These are phyloP conservation scores for Glareola pratincola DNA, from an alignment of 2,113 vertebrate genomes.

Conservation along the genomic window DNA sequence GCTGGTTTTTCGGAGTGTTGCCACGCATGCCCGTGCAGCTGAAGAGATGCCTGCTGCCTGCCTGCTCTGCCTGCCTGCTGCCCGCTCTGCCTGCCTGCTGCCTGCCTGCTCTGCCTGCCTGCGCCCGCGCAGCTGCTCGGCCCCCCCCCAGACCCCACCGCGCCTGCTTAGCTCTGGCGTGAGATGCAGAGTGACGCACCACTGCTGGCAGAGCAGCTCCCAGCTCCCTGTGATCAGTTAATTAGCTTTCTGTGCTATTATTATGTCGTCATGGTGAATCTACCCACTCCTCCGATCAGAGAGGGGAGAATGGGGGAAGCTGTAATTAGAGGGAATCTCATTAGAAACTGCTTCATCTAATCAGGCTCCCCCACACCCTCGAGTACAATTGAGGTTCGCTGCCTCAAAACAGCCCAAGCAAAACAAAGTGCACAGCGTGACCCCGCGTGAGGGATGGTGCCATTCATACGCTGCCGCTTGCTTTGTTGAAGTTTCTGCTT, in stretches of 20 bases:
- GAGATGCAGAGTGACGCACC: background rate
- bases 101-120: background rate
- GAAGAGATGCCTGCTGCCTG: background rate
- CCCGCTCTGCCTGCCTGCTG: background rate
- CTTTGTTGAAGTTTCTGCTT: background rate
- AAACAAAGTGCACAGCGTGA: background rate
- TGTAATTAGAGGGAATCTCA: slow-evolving; percentile 87
- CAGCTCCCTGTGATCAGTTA: slow-evolving; percentile 67
- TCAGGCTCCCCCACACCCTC: slow-evolving; percentile 71
- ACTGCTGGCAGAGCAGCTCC: slow-evolving; percentile 65
- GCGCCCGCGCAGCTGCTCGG: background rate
- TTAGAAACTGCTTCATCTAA: slow-evolving; percentile 81
- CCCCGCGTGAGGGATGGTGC: background rate
- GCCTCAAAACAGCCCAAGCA: slow-evolving; percentile 66
- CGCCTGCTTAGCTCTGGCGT: slow-evolving; percentile 9
- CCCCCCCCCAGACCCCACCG: background rate
- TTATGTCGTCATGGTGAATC: slow-evolving; percentile 73
- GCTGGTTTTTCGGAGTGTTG: accelerated
- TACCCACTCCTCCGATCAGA: slow-evolving; percentile 69
- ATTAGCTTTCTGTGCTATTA: slow-evolving; percentile 74
- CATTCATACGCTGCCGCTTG: background rate
- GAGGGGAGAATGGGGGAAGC: slow-evolving; percentile 74
- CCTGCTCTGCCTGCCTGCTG: background rate
- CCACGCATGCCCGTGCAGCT: background rate
- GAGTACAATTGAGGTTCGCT: slow-evolving; percentile 48